These are phyloP conservation scores for Mastomys natalensis DNA, from an alignment of 2,113 vertebrate genomes.

Conservation along the genomic window DNA sequence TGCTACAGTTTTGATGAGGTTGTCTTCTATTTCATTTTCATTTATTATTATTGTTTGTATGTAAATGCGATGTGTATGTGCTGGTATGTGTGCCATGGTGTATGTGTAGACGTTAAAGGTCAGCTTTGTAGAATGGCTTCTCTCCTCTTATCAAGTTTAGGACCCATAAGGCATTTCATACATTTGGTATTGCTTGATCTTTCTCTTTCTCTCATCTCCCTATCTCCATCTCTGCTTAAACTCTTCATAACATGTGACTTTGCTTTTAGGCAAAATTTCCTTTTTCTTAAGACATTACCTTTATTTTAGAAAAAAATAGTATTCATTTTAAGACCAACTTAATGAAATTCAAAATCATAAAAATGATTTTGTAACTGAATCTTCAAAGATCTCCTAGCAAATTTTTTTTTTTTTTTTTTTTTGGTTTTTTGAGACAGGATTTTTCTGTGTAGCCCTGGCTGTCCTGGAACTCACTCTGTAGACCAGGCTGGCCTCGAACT, in stretches of 20 bases:
- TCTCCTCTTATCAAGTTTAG: neutral
- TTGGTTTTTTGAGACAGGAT: conserved; percentile 64
- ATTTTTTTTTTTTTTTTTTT: conserved; percentile 67
- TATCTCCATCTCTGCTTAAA: neutral
- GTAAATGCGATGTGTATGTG: neutral
- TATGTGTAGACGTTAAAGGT: neutral
- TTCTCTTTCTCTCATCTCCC: neutral
- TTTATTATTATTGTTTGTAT: neutral
- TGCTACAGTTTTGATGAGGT: no score
- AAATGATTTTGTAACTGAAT: conserved; percentile 45
- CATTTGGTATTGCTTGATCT: neutral
- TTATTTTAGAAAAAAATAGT: conserved; percentile 24
- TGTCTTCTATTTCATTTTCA: neutral
- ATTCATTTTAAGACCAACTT: conserved; percentile 47
- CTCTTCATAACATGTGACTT: neutral
- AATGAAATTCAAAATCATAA: conserved; percentile 26
- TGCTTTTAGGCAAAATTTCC: conserved; percentile 36
- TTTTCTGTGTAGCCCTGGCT: no score
- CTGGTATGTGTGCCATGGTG: neutral
- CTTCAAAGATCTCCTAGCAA: conserved; percentile 29
- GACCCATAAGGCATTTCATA: neutral
- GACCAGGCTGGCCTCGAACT: no score
- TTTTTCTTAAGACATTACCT: conserved; percentile 21
- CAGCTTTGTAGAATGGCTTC: neutral
- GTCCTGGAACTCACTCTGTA: no score